Percentiles rank a stretch among this genome's conserved stretches.
These are phyloP conservation scores for Porites rus DNA, from an alignment of 92 coral and sea anemone species.

Conservation along the genomic window DNA sequence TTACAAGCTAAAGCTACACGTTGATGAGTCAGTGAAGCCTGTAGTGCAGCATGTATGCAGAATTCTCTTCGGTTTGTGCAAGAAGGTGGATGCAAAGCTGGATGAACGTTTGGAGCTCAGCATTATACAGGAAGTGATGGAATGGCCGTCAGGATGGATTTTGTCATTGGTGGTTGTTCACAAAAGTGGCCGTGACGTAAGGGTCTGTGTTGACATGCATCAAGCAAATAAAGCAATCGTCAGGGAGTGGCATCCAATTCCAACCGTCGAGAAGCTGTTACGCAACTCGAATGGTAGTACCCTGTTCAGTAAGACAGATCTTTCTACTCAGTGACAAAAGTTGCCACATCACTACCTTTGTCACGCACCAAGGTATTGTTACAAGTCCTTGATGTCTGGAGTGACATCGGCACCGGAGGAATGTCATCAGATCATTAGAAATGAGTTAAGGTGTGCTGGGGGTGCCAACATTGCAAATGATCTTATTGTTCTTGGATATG, in stretches of 20 bases:
- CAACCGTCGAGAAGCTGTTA: not conserved
- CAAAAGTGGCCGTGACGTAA: not conserved
- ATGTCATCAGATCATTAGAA: not conserved
- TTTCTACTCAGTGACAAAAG: slow-evolving; percentile 13
- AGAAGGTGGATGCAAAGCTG: slow-evolving; percentile 45
- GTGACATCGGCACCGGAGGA: not conserved
- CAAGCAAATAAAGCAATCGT: not conserved
- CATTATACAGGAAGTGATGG: slow-evolving; percentile 28
- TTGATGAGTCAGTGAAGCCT: slow-evolving; percentile 35
- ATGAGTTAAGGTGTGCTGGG: slow-evolving; percentile 9
- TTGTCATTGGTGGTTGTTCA: slow-evolving; percentile 15
- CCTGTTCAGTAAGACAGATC: slow-evolving; percentile 1
- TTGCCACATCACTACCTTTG: slow-evolving; percentile 3
- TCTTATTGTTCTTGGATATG: not conserved
- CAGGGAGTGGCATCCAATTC: not conserved
- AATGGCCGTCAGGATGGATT: slow-evolving; percentile 17
- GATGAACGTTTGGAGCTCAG: slow-evolving; percentile 24
- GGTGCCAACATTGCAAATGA: slow-evolving; percentile 2
- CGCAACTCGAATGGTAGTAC: not conserved
- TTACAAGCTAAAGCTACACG: slow-evolving; percentile 48
- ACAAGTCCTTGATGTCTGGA: not conserved
- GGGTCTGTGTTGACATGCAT: slow-evolving; percentile 2
- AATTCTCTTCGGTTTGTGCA: slow-evolving; percentile 45
- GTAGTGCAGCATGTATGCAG: slow-evolving; percentile 47
- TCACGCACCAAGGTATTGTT: slow-evolving; percentile 17